These are phyloP conservation scores for Microdon myrmicae DNA, from an alignment of 2,888 invertebrate genomes.

Conservation along the genomic window DNA sequence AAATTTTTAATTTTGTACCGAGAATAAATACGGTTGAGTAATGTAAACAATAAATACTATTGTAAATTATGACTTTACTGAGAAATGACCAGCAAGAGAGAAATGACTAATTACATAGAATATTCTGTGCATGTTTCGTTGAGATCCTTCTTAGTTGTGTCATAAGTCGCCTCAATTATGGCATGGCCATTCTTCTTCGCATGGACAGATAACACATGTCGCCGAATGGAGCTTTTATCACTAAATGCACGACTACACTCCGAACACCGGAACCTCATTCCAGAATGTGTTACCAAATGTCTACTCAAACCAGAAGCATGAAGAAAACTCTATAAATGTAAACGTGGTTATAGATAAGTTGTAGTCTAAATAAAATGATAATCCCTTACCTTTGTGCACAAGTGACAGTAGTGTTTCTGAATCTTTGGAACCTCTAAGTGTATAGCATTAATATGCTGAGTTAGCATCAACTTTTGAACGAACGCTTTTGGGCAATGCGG, in stretches of 20 bases:
- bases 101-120: neutral
- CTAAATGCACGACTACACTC: constrained; percentile 76
- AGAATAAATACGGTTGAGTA: too few relatives aligned
- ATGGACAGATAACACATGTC: constrained; percentile 70
- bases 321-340: constrained; percentile 58
- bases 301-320: constrained; percentile 75
- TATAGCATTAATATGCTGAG: constrained; percentile 71
- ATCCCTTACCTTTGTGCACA: constrained; percentile 71
- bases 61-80: neutral
- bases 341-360: neutral
- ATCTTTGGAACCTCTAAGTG: constrained; percentile 72
- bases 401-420: constrained; percentile 74
- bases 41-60: too few relatives aligned
- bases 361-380: neutral
- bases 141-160: neutral
- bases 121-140: constrained; percentile 2
- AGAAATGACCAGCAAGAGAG: too few relatives aligned
- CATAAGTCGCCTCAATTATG: neutral
- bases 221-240: constrained; percentile 77
- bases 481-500: constrained; percentile 75
- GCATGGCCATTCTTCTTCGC: constrained; percentile 22
- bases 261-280: constrained; percentile 73
- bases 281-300: constrained; percentile 74
- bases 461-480: constrained; percentile 77
- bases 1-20: too few relatives aligned